phyloP scores from a whole-genome alignment of 2,797 vertebrate genomes.

The Arremon aurantiirostris region DNA sequence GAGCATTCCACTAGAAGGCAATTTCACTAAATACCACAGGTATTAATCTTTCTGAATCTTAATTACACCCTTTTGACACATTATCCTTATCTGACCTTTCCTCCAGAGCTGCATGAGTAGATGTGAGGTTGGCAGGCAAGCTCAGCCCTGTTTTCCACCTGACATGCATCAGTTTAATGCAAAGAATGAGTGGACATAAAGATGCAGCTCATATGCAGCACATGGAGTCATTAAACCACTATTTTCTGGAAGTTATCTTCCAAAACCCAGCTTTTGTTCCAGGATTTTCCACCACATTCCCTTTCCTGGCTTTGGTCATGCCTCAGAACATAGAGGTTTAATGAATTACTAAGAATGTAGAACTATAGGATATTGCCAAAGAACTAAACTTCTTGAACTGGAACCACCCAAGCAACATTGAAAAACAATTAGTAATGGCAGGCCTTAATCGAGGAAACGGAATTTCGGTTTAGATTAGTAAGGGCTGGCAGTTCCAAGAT shows the following conservation, averaged over 20 bases:
- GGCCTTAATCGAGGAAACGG: conserved; percentile 59
- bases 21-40: conserved; percentile 82
- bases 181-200: background rate
- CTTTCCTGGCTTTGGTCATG: background rate
- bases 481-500: conserved; percentile 67
- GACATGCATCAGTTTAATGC: background rate
- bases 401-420: conserved; percentile 53
- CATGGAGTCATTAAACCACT: background rate
- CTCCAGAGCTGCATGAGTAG: conserved; percentile 60
- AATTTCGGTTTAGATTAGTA: conserved; percentile 67
- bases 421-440: conserved; percentile 76
- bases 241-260: background rate
- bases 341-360: background rate
- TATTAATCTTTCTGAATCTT: conserved; percentile 83
- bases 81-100: conserved; percentile 77
- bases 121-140: conserved; percentile 31
- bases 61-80: conserved; percentile 81
- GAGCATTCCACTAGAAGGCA: conserved; percentile 78
- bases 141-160: background rate
- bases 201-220: conserved; percentile 23
- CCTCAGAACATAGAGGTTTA: background rate
- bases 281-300: background rate
- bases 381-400: conserved; percentile 58
- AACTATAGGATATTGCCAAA: background rate
- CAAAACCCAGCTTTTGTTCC: background rate